These are phyloP conservation scores for Monopis laevigella DNA, from an alignment of 2,888 invertebrate species.

Conservation along the genomic window DNA sequence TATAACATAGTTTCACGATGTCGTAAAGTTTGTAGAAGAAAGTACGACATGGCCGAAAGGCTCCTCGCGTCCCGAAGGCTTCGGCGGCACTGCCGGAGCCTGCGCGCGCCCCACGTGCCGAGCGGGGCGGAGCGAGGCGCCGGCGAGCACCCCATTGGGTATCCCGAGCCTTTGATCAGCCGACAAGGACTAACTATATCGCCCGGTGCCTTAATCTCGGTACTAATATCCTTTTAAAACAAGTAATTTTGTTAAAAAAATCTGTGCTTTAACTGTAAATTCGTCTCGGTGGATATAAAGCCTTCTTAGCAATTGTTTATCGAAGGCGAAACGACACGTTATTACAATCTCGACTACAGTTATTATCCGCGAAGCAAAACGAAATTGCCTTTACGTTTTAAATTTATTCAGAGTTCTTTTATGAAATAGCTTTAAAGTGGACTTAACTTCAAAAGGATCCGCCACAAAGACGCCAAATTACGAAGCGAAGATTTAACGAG, in stretches of 20 bases:
- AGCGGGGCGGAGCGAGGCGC: slow-evolving; percentile 37
- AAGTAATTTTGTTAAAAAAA: slow-evolving; percentile 66
- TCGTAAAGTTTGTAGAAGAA: slow-evolving; percentile 34
- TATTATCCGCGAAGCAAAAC: neutral
- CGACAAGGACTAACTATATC: slow-evolving; percentile 62
- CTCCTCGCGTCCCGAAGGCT: slow-evolving; percentile 23
- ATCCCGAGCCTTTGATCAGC: slow-evolving; percentile 50
- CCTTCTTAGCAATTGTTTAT: too few relatives aligned
- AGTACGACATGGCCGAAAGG: slow-evolving; percentile 40
- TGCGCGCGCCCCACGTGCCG: slow-evolving; percentile 65
- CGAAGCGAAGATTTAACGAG: slow-evolving; percentile 11
- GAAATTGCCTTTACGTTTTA: slow-evolving; percentile 9
- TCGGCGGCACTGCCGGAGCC: slow-evolving; percentile 41
- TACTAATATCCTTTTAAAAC: slow-evolving; percentile 66
- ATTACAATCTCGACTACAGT: too few relatives aligned
- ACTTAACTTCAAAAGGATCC: slow-evolving; percentile 12
- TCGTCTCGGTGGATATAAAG: too few relatives aligned
- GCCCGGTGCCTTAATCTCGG: slow-evolving; percentile 63
- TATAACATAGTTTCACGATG: slow-evolving; percentile 17
- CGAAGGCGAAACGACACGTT: too few relatives aligned
- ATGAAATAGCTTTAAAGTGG: slow-evolving; percentile 12
- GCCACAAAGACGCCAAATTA: slow-evolving; percentile 11
- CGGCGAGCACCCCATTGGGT: slow-evolving; percentile 35
- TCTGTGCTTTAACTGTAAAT: too few relatives aligned
- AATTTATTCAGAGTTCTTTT: slow-evolving; percentile 11